These are phyloP conservation scores for Tetramorium bicarinatum DNA, from an alignment of 2,888 invertebrate genomes.

Conservation along the genomic window DNA sequence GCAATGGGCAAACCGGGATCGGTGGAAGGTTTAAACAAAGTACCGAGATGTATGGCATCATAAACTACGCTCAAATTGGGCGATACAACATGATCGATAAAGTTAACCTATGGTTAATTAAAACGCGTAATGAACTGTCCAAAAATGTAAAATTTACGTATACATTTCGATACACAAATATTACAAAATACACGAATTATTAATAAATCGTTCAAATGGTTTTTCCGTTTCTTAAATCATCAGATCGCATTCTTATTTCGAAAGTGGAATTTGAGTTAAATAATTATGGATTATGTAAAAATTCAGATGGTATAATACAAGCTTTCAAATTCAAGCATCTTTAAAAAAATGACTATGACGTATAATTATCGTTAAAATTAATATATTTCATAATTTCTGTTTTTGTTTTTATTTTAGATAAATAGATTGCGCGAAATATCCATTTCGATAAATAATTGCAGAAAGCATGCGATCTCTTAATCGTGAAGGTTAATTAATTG, in stretches of 20 bases:
- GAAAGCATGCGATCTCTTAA: neutral
- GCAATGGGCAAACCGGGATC: neutral
- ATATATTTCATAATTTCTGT: neutral
- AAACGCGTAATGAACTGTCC: neutral
- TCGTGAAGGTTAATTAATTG: neutral
- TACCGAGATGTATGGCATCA: neutral
- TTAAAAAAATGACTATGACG: neutral
- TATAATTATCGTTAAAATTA: neutral
- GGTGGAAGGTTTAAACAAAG: neutral
- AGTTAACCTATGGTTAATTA: neutral
- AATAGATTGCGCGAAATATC: neutral
- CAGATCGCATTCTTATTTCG: neutral
- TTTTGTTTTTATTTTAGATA: neutral
- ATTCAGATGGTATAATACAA: neutral
- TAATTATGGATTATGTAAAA: no score
- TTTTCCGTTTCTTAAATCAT: neutral
- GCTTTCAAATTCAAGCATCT: neutral
- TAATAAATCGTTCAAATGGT: neutral
- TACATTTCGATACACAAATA: neutral
- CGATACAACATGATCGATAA: neutral
- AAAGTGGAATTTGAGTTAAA: neutral
- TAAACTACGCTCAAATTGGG: neutral
- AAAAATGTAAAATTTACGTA: conserved; percentile 1
- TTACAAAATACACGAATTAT: neutral
- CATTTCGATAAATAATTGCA: neutral